Conservation (phyloP, 2,113 vertebrate genomes). For the Notarius quadriscutis region DNA sequence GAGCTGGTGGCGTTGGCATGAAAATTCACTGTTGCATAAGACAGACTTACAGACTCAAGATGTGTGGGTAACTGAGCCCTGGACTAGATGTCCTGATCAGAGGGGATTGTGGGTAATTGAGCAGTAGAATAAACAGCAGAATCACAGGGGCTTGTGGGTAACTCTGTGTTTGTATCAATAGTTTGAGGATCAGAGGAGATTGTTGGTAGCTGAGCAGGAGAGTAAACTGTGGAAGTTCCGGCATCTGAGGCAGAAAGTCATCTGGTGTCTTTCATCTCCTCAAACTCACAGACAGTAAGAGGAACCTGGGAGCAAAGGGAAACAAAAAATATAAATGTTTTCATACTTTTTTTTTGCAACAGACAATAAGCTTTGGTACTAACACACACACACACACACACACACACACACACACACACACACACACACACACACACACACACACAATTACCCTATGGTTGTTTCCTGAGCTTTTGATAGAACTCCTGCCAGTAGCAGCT, state of each 20-base stretch:
- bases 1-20: no score
- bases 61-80: slow-evolving; percentile 2
- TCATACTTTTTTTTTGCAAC: no score
- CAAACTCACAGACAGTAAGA: background rate
- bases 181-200: no score
- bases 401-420: background rate
- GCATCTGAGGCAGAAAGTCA: slow-evolving; percentile 60
- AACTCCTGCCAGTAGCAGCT: slow-evolving; percentile 21
- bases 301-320: background rate
- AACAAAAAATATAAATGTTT: background rate
- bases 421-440: background rate
- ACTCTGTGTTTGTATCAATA: no score
- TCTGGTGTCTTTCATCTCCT: background rate
- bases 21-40: background rate
- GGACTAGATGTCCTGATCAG: background rate
- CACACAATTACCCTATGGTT: background rate
- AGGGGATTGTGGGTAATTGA: no score
- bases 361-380: background rate
- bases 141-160: no score
- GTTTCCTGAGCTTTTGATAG: background rate
- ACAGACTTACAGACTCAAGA: background rate
- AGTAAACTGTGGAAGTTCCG: slow-evolving; percentile 53
- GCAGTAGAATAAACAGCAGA: no score
- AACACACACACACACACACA: background rate
- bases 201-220: background rate